Evolutionary conservation across 1,140 invertebrate species (phyloP), one percentile per base, ranked within the genome.

Genomic region (Acyrthosiphon pisum): DNA sequence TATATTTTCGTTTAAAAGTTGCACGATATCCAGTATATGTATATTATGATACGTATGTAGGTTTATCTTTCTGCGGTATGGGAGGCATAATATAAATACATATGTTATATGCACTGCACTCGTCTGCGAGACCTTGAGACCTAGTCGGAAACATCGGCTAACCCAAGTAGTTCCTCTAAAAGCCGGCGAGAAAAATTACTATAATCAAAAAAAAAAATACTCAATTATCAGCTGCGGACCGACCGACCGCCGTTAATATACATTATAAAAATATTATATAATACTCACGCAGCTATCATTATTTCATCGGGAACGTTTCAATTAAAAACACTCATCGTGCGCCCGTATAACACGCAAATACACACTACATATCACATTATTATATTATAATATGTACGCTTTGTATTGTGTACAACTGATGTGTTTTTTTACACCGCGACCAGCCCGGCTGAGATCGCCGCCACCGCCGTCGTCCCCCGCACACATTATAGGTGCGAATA

Each of bases 331-430:
- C n/a, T n/a, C 60, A n/a, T 76, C 60, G 60, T n/a, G 60, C 3
- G 60, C 60, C 60, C 60, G 60, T 76, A 76, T 76, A 18, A n/a
- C 14, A 35, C 60, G n/a, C 7, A 76, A 6, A 60, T 60, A 60
- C 14, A 60, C 30, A 60, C 20, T 22, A 53, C 2, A 56, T 26
- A 56, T n/a, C 14, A 41, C 41, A 41, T 41, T 41, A 3, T 41
- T 41, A 41, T 41, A 41, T 2, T 41, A 41, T 41, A 2, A 50
- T 23, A 35, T 76, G n/a, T 76, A n/a, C n/a, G 60, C 6, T 46
- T 76, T n/a, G 60, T 76, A n/a, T 35, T 76, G 87, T 35, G 46
- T 26, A 4, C 50, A 89, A 89, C 53, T 89, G 87, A 89, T 53
- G 87, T 53, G 44, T 89, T 89, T 89, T n/a, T 86, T 86, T 44